Conservation (phyloP, 2,113 vertebrate species). For the Galeopterus variegatus region DNA sequence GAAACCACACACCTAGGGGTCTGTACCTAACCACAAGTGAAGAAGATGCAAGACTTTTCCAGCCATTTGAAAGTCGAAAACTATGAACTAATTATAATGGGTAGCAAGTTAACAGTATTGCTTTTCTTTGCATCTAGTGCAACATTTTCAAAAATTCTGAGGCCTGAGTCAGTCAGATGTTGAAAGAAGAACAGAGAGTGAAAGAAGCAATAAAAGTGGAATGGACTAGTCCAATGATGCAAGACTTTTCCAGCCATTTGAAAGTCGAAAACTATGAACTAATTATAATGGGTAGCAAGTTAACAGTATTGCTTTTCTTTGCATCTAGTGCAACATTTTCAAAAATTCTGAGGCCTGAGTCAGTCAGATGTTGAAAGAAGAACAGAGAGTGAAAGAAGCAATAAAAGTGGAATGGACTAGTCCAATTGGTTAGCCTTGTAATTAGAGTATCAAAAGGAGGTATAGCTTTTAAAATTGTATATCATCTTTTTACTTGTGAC, state of each 20-base stretch:
- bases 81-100: not conserved
- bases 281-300: not conserved
- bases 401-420: not conserved
- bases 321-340: not conserved
- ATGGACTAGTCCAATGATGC: not conserved
- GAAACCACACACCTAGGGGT: not conserved
- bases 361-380: slow-evolving; percentile 41
- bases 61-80: not conserved
- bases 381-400: not conserved
- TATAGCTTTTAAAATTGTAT: not conserved
- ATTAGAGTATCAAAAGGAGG: not conserved
- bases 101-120: not conserved
- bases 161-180: not conserved
- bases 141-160: not conserved
- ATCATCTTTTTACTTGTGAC: not conserved
- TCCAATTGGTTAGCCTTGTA: not conserved
- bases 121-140: not conserved
- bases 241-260: not conserved
- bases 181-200: slow-evolving; percentile 30
- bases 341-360: not conserved
- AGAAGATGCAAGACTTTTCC: not conserved
- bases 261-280: not conserved
- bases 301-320: not conserved
- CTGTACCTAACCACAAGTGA: not conserved
- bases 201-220: not conserved